A percentile compares a stretch with the other conserved stretches of the same genome.
Conservation (phyloP, 2,113 vertebrate genomes). For the Pionites leucogaster region DNA sequence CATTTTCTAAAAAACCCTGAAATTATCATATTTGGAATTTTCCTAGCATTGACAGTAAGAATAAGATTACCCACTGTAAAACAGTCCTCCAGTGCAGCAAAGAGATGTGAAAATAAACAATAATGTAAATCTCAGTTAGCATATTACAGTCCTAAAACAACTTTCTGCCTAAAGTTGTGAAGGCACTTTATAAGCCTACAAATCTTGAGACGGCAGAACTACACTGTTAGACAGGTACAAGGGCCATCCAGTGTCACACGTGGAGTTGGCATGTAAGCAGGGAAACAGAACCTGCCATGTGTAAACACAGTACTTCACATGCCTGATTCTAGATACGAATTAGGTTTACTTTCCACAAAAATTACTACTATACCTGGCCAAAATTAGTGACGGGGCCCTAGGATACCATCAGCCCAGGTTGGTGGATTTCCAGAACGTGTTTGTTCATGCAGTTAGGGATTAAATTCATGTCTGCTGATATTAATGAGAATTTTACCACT, state of each 20-base stretch:
- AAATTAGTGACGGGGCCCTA: background rate
- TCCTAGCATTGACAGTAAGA: background rate
- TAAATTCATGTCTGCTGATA: background rate
- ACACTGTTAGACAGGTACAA: background rate
- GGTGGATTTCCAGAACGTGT: background rate
- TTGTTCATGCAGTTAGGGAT: background rate
- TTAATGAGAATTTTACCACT: background rate
- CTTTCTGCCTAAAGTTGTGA: background rate
- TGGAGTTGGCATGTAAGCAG: background rate
- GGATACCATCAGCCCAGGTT: background rate
- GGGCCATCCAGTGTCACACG: rapidly evolving
- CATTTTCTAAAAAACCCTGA: background rate
- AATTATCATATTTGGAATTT: background rate
- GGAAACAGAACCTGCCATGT: background rate
- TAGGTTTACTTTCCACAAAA: background rate
- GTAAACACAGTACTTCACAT: background rate
- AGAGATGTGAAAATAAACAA: conserved; percentile 27
- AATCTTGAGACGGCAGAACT: background rate
- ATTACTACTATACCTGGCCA: background rate
- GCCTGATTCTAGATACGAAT: background rate
- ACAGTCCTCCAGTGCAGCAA: background rate
- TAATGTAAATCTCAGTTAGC: background rate
- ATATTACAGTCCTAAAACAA: background rate
- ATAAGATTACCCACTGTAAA: background rate
- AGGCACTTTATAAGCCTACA: background rate